Evolutionary conservation across 2,888 invertebrate genomes (phyloP), one percentile per base, ranked within the genome.

Genomic region (Andrena praecox): DNA sequence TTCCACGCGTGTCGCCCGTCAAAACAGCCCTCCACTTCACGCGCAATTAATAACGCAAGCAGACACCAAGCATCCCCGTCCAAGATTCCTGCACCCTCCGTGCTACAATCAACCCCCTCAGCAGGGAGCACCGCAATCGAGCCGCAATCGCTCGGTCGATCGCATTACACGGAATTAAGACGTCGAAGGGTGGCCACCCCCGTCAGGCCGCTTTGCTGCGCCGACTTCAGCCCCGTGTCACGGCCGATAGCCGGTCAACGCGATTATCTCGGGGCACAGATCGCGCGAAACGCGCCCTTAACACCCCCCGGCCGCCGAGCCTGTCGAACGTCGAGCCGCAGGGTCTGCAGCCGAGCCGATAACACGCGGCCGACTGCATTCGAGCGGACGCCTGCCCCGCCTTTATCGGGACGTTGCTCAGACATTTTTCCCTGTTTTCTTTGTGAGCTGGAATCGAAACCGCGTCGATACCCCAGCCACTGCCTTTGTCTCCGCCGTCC

Each of bases 141-240:
- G 10, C n/a, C 12, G 29, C 29, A 62, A 81, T 79, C 80, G 42
- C 33, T 10, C 27, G 70, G 12, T 64, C 63, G 59, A 80, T 76
- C 84, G 82, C 82, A 69, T 84, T 74, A 79, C 72, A 62, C 6
- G 68, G 84, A 84, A 82, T 84, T 80, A 84, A 83, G 84, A 80
- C 79, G 66, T 63, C 33, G 69, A 10, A 54, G 56, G 24, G 24
- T 42, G 20, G 2, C 33, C 64, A 48, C 24, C 12, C 12, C 29
- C 31, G 31, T 4, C n/a, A 8, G 74, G 75, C 42, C 69, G 70
- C 48, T 80, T 85, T 77, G 72, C 84, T 74, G 74, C 72, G 52
- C 42, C 75, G 84, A 74, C 80, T 80, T 66, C 80, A 35, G 42
- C 31, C 66, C 48, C 63, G 59, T 72, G 82, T 78, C 56, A 72